A percentile compares a stretch with the other conserved stretches of the same genome.
phyloP scores from a whole-genome alignment of 1,140 invertebrate species.

The Nilaparvata lugens region DNA sequence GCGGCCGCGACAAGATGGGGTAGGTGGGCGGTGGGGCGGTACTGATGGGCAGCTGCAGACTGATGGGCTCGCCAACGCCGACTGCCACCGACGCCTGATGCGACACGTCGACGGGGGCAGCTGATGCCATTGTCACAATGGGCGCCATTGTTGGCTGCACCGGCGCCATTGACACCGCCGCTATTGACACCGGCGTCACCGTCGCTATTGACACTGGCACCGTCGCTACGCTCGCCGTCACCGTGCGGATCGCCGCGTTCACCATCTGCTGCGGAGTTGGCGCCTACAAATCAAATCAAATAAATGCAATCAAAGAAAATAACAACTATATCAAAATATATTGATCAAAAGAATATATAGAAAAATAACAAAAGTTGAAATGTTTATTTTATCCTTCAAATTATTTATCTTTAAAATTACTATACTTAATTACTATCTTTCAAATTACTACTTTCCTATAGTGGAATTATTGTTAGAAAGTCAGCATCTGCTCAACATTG shows the following conservation, averaged over 20 bases:
- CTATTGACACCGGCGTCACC: constrained; percentile 43
- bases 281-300: no score
- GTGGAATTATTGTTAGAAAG: no score
- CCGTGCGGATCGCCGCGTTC: constrained; percentile 43
- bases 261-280: constrained; percentile 40
- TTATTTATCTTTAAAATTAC: no score
- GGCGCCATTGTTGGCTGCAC: constrained; percentile 40
- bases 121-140: constrained; percentile 45
- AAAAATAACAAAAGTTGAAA: no score
- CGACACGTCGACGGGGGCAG: constrained; percentile 36
- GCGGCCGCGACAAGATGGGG: constrained; percentile 52
- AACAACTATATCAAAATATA: no score
- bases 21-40: constrained; percentile 46
- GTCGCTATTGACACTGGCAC: constrained; percentile 53
- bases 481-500: no score
- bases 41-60: constrained; percentile 33
- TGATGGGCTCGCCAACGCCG: no score
- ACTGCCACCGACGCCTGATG: constrained; percentile 22
- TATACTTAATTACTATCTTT: no score
- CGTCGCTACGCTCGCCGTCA: constrained; percentile 51
- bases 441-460: no score
- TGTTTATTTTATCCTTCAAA: no score
- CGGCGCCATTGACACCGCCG: constrained; percentile 47
- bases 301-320: no score
- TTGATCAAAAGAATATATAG: no score